Evolutionary conservation across 2,113 vertebrate species (phyloP).

Genomic region (Isichthys henryi): DNA sequence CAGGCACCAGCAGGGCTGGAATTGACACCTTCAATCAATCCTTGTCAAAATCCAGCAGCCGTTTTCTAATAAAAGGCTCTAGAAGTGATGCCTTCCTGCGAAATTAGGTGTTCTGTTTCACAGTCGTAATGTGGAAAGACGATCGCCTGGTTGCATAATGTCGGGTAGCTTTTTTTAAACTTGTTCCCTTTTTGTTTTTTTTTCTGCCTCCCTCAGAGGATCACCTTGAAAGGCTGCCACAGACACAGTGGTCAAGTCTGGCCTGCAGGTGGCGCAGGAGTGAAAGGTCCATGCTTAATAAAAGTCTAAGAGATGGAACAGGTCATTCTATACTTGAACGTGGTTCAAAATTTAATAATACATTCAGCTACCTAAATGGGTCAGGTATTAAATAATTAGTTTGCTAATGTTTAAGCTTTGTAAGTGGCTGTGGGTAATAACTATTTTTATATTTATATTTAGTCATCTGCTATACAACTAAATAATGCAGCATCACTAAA

Average conservation of each 20-base stretch:
- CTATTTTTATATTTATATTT: not conserved
- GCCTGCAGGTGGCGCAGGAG: not conserved
- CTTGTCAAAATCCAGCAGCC: constrained; percentile 1
- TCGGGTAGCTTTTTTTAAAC: not conserved
- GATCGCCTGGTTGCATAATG: not conserved
- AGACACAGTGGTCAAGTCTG: not conserved
- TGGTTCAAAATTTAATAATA: not conserved
- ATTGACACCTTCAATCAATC: constrained; percentile 16
- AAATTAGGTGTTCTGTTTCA: constrained; percentile 14
- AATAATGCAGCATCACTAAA: not conserved
- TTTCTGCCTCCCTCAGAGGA: not conserved
- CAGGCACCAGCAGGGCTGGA: not conserved
- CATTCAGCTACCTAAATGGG: not conserved
- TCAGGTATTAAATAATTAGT: not conserved
- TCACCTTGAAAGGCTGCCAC: not conserved
- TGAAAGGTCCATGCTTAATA: not conserved
- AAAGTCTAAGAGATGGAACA: not conserved
- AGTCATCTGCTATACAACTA: not conserved
- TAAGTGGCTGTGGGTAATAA: not conserved
- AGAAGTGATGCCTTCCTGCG: constrained; percentile 6
- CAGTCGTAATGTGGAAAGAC: not conserved
- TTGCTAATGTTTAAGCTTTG: not conserved
- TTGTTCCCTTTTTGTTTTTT: not conserved
- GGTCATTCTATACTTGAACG: not conserved
- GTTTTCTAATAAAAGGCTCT: constrained; percentile 7